Evolutionary conservation across 2,888 invertebrate species (phyloP), one percentile per base, ranked within the genome.

Genomic region (Eupeodes luniger): DNA sequence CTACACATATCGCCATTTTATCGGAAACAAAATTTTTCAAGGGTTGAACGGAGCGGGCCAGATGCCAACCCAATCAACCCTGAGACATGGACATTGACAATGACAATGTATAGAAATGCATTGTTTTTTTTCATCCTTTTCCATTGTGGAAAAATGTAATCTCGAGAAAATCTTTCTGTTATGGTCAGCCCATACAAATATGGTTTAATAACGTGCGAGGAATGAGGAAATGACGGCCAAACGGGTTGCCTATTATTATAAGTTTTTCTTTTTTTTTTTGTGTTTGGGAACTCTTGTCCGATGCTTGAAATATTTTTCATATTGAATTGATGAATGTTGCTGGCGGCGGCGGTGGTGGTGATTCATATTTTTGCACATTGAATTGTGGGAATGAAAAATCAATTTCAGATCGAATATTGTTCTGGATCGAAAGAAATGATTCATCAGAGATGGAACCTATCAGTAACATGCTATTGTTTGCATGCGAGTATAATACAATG

Each of bases 141-240:
- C 57, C 47, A 72, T 70, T 80, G 70, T 74, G 75, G 67, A 53
- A 34, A 27, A 66, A 16, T 77, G 53, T 85, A 85, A 85, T 89
- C 88, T 66, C 59, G 85, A 75, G 86, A 80, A 90, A 89, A 90
- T 89, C 89, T 88, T 82, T 84, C 80, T 90, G 90, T 89, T 90
- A 90, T 90, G 90, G 90, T 90, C 90, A 90, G 90, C 90, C 90
- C 90, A 90, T 90, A 90, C 90, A 90, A 90, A 90, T 90, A 90
- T 90, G 83, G 69, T 85, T 90, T 89, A 89, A 90, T 90, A 89
- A 89, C 70, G 64, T 74, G 79, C 57, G 62, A 61, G 67, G 75
- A 78, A 82, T 79, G 47, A 81, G 81, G 85, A 85, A 85, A 85
- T 79, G 76, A 79, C 61, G 51, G 40, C 53, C 81, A 79, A 89